Evolutionary conservation across 1,140 invertebrate genomes (phyloP).

Genomic region (Eriosoma lanigerum): DNA sequence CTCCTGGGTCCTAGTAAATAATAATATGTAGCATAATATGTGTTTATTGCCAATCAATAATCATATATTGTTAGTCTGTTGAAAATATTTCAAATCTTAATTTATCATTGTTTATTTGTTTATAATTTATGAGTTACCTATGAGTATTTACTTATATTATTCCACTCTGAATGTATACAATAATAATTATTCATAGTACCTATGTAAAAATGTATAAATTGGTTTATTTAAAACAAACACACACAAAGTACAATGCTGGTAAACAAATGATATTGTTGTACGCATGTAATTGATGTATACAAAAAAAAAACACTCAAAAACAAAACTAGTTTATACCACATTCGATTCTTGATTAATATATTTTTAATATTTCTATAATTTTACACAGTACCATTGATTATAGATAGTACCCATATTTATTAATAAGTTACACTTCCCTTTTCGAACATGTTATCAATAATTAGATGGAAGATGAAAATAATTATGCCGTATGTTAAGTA

Average conservation of each 20-base stretch:
- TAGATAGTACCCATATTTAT: no score
- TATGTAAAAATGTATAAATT: background rate
- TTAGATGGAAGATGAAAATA: background rate
- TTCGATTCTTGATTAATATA: background rate
- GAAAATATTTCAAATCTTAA: background rate
- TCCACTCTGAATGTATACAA: conserved; percentile 11
- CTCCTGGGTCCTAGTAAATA: no score
- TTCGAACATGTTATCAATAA: no score
- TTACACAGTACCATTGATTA: no score
- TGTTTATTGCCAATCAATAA: conserved; percentile 16
- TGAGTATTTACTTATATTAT: background rate
- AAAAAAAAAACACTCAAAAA: background rate
- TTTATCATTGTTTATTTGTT: no score
- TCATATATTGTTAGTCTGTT: no score
- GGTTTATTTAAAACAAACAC: background rate
- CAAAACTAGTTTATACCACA: background rate
- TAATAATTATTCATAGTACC: background rate
- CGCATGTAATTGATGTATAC: background rate
- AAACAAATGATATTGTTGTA: background rate
- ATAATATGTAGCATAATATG: no score
- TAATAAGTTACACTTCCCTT: no score
- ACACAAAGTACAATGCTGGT: background rate
- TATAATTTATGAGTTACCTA: no score
- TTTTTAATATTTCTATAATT: background rate
- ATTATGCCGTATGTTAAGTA: background rate